phyloP scores from a whole-genome alignment of 2,888 invertebrate genomes.

The Chesias legatella region DNA sequence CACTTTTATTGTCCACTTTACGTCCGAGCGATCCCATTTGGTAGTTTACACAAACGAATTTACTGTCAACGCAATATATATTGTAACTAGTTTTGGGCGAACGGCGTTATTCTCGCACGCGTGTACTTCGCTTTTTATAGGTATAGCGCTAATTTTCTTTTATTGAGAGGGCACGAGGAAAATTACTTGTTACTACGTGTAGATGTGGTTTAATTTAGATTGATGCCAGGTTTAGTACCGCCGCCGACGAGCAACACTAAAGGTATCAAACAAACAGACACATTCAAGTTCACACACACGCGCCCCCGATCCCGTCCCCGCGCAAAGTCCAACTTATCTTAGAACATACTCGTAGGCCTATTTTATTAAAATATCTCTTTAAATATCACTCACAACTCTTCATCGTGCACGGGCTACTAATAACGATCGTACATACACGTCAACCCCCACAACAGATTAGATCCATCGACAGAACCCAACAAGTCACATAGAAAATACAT shows the following conservation, averaged over 20 bases:
- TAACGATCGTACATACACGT: too few relatives aligned
- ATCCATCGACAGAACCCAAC: too few relatives aligned
- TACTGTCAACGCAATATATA: constrained; percentile 18
- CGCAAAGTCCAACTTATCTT: too few relatives aligned
- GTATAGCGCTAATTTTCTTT: constrained; percentile 24
- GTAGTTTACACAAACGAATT: constrained; percentile 25
- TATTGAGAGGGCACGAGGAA: constrained; percentile 19
- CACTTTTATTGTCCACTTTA: constrained; percentile 21
- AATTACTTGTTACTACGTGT: constrained; percentile 16
- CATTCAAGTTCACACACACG: background rate
- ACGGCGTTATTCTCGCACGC: constrained; percentile 9
- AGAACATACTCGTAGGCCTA: too few relatives aligned
- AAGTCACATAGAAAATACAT: too few relatives aligned
- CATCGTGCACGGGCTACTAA: too few relatives aligned
- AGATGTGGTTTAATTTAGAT: constrained; percentile 24
- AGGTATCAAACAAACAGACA: background rate
- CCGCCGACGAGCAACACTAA: background rate
- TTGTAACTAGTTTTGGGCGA: constrained; percentile 8
- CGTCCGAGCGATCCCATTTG: constrained; percentile 19
- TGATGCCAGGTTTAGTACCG: constrained; percentile 9
- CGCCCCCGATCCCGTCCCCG: too few relatives aligned
- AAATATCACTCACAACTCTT: too few relatives aligned
- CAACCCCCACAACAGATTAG: too few relatives aligned
- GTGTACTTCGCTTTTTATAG: constrained; percentile 11
- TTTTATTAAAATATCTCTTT: too few relatives aligned